Conservation (phyloP, 2,888 invertebrate genomes). For the Bellardia bayeri region DNA sequence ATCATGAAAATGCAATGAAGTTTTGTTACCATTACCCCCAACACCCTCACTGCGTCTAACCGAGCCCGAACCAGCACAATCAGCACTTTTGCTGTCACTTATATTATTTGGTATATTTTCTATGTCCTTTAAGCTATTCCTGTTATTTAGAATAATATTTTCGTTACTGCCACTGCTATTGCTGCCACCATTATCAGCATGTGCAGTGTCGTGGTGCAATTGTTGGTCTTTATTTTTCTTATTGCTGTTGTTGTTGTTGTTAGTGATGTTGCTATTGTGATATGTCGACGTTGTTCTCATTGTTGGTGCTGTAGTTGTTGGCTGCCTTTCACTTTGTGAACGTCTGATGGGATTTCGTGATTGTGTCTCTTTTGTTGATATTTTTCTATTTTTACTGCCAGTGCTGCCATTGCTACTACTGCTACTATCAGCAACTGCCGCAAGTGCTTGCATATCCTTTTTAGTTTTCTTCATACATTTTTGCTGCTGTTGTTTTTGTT, state of each 20-base stretch:
- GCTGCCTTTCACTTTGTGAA: constrained; percentile 82
- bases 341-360: constrained; percentile 84
- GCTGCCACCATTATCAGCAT: constrained; percentile 47
- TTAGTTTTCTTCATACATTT: constrained; percentile 59
- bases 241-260: constrained; percentile 43
- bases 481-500: constrained; percentile 46
- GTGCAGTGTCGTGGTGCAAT: constrained; percentile 47
- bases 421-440: constrained; percentile 77
- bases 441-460: constrained; percentile 73
- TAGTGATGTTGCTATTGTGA: constrained; percentile 62
- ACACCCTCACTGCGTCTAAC: background rate
- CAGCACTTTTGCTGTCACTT: constrained; percentile 75
- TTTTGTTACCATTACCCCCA: constrained; percentile 43
- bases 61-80: constrained; percentile 25
- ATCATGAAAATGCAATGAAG: constrained; percentile 86
- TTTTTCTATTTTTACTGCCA: constrained; percentile 59
- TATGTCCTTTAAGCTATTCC: constrained; percentile 65
- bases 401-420: constrained; percentile 65
- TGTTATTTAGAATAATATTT: constrained; percentile 68
- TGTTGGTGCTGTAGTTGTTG: constrained; percentile 66
- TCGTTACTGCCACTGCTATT: constrained; percentile 30
- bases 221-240: constrained; percentile 45
- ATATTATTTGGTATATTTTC: constrained; percentile 64
- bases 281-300: constrained; percentile 56
- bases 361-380: constrained; percentile 78